Evolutionary conservation across 2,888 invertebrate species (phyloP).

Genomic region (Phytoseiulus persimilis): DNA sequence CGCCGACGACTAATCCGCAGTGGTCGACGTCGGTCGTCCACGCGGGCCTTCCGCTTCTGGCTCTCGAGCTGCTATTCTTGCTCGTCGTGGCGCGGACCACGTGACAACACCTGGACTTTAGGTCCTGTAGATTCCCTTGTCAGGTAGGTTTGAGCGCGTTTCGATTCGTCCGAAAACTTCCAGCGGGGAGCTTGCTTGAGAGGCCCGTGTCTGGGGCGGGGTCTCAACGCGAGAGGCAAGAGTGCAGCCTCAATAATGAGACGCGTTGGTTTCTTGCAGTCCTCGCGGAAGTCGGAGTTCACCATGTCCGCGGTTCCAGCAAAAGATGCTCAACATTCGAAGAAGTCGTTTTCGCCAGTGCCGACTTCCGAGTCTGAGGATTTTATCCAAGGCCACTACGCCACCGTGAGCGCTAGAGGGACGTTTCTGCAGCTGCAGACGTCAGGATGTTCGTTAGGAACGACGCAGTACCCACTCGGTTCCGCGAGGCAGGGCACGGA

Average conservation of each 20-base stretch:
- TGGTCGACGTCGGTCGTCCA: slow-evolving; percentile 26
- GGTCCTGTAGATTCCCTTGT: slow-evolving; percentile 24
- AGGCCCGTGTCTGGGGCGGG: not conserved
- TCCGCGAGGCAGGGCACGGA: not conserved
- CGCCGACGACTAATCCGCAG: slow-evolving; percentile 13
- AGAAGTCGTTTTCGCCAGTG: slow-evolving; percentile 12
- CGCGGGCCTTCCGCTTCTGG: slow-evolving; percentile 20
- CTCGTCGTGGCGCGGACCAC: slow-evolving; percentile 27
- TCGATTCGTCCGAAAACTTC: not conserved
- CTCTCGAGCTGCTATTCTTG: slow-evolving; percentile 29
- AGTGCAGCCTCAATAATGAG: not conserved
- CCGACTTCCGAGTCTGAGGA: slow-evolving; percentile 38
- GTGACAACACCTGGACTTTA: slow-evolving; percentile 32
- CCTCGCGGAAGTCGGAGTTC: not conserved
- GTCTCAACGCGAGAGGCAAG: not conserved
- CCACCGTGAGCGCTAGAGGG: not conserved
- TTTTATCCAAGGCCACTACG: slow-evolving; percentile 23
- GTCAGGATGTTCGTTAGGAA: not conserved
- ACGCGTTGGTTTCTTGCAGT: not conserved
- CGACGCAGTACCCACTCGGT: not conserved
- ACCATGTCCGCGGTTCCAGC: not conserved
- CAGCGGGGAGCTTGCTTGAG: no score
- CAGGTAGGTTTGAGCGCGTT: not conserved
- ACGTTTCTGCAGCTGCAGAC: not conserved
- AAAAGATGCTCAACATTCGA: not conserved